Evolutionary conservation across 1,140 invertebrate genomes (phyloP).

Genomic region (Ips nitidus): DNA sequence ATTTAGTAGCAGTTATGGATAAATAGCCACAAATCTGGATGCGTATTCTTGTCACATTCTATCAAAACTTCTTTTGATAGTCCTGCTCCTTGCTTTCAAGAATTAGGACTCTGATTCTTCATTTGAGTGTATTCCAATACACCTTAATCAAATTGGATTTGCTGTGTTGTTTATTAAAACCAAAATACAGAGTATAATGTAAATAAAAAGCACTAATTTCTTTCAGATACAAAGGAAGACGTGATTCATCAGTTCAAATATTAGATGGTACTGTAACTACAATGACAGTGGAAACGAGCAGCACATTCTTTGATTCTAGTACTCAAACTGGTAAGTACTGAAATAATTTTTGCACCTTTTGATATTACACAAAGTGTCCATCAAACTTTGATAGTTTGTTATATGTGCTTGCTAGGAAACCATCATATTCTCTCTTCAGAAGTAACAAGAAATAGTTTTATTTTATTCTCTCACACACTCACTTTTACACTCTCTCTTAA

Average conservation of each 20-base stretch:
- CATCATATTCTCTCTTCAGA: background rate
- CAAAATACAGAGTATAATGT: no score
- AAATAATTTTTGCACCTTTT: background rate
- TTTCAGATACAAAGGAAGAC: constrained; percentile 67
- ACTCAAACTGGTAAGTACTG: constrained; percentile 82
- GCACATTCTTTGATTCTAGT: constrained; percentile 89
- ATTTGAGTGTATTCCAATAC: no score
- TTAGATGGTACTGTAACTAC: constrained; percentile 88
- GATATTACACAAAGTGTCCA: constrained; percentile 34
- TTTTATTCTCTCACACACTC: no score
- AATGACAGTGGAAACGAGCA: constrained; percentile 90
- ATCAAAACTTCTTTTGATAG: background rate
- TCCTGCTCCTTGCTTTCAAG: background rate
- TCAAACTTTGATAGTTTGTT: constrained; percentile 1
- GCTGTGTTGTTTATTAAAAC: no score
- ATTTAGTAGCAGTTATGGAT: no score
- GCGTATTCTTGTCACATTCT: background rate
- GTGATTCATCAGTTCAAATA: constrained; percentile 87
- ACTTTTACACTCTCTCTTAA: no score
- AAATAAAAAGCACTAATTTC: no score
- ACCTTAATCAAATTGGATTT: no score
- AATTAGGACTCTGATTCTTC: no score
- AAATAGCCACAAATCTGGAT: no score
- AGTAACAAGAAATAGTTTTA: no score
- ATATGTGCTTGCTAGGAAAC: no score